phyloP scores from a whole-genome alignment of 2,797 vertebrate genomes.

The Simalia tracyae region DNA sequence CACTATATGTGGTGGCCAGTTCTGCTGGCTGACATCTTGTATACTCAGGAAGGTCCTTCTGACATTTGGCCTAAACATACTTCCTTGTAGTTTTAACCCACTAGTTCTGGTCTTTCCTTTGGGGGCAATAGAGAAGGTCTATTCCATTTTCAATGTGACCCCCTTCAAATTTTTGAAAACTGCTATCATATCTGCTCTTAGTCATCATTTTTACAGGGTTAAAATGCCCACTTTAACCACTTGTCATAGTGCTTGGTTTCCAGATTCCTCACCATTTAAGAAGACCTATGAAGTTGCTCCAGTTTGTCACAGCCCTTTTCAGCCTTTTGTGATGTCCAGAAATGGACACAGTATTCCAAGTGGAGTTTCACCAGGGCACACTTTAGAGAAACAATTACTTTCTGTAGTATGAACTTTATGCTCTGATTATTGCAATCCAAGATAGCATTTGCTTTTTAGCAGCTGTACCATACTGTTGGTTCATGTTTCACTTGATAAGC shows the following conservation, averaged over 20 bases:
- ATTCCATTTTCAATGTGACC: neutral
- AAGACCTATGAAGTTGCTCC: neutral
- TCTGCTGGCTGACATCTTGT: neutral
- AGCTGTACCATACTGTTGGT: too few species aligned
- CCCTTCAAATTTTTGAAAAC: neutral
- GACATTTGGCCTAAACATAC: neutral
- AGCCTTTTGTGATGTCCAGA: too few species aligned
- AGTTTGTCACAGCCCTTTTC: too few species aligned
- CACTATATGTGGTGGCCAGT: neutral
- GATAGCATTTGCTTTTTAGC: too few species aligned
- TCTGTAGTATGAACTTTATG: too few species aligned
- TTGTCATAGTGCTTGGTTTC: neutral
- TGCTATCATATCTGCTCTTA: neutral
- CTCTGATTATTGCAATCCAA: too few species aligned
- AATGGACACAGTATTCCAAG: too few species aligned
- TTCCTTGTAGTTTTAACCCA: neutral
- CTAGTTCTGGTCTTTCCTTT: neutral
- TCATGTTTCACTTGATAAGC: too few species aligned
- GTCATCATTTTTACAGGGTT: neutral
- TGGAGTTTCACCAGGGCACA: too few species aligned
- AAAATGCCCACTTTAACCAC: neutral
- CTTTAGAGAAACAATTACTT: too few species aligned
- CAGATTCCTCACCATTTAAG: neutral
- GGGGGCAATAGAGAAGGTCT: neutral
- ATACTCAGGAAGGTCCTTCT: neutral